A percentile compares a stretch with the other conserved stretches of the same genome.
Evolutionary conservation across 2,797 vertebrate genomes (phyloP).

Genomic region (Geotrypetes seraphini): DNA sequence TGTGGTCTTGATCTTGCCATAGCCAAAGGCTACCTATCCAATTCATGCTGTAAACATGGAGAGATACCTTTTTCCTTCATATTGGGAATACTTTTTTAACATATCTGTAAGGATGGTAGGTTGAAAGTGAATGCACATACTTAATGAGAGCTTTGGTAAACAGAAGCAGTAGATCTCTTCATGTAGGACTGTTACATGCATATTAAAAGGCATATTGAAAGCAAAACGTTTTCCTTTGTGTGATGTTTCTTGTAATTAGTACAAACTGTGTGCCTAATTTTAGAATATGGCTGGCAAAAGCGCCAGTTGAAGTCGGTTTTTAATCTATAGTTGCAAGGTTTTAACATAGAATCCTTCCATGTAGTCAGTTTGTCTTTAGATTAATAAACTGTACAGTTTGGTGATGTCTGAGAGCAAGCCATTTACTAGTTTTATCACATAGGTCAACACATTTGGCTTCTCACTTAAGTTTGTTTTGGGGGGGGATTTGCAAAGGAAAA

Average conservation of each 20-base stretch:
- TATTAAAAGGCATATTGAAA: constrained; percentile 16
- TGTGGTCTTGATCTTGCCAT: too few species aligned
- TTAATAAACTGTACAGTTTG: constrained; percentile 23
- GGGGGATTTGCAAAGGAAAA: constrained; percentile 27
- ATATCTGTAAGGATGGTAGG: too few species aligned
- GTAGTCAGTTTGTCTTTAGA: constrained; percentile 5
- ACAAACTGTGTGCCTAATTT: too few species aligned
- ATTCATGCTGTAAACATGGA: too few species aligned
- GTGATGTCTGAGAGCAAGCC: constrained; percentile 12
- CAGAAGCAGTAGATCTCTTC: constrained; percentile 7
- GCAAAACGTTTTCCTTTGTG: too few species aligned
- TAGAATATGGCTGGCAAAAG: constrained; percentile 14
- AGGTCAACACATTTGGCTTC: constrained; percentile 21
- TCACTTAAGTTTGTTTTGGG: constrained; percentile 15
- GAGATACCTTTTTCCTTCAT: too few species aligned
- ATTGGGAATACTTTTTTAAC: too few species aligned
- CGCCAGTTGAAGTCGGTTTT: constrained; percentile 12
- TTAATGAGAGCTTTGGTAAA: neutral
- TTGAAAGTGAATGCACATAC: too few species aligned
- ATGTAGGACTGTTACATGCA: constrained; percentile 13
- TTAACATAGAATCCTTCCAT: constrained; percentile 11
- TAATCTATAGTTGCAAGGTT: neutral
- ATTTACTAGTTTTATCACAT: constrained; percentile 24
- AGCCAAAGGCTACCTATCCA: too few species aligned
- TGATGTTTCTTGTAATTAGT: too few species aligned